Evolutionary conservation across 1,140 invertebrate species (phyloP), one percentile per base, ranked within the genome.

Genomic region (Carposina sasakii): DNA sequence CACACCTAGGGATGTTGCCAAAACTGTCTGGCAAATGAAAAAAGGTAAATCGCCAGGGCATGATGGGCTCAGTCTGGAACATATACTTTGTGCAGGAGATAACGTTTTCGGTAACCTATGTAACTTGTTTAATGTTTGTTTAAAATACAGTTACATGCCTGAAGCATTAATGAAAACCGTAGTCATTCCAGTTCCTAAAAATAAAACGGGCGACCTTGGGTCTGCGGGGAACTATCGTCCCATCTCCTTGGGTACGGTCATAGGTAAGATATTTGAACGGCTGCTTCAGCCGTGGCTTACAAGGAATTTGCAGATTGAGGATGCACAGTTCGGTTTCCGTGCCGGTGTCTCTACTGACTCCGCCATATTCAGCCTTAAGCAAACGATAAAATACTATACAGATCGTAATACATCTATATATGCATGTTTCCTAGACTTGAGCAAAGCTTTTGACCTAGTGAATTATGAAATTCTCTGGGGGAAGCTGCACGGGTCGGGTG

Each of bases 341-440:
- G 24, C 24, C 24, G 24, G 24, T 26, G 24, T 26, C 24, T 26
- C 24, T 5, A 26, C 24, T 5, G 24, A 26, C 24, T 26, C 24
- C 12, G 24, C 24, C 5, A 26, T 26, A 26, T 26, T 6, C 24
- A 26, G 24, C 12, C 12, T 26, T 5, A 26, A 26, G 24, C 24
- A 26, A 26, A 26, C 24, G 12, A 12, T 26, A 5, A n/a, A n/a
- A n/a, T n/a, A n/a, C n/a, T n/a, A n/a, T n/a, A n/a, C n/a, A n/a
- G n/a, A n/a, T n/a, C n/a, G n/a, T n/a, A n/a, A n/a, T n/a, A n/a
- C n/a, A n/a, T n/a, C n/a, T n/a, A n/a, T n/a, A n/a, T n/a, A n/a
- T 30, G 41, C 41, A 2, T 44, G 41, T 30, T 44, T 44, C 20
- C 41, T 44, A 8, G 41, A 44, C 16, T 19, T 44, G 8, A 44